phyloP scores from a whole-genome alignment of 2,797 vertebrate species.

The Parauchenoglanis punctatus region DNA sequence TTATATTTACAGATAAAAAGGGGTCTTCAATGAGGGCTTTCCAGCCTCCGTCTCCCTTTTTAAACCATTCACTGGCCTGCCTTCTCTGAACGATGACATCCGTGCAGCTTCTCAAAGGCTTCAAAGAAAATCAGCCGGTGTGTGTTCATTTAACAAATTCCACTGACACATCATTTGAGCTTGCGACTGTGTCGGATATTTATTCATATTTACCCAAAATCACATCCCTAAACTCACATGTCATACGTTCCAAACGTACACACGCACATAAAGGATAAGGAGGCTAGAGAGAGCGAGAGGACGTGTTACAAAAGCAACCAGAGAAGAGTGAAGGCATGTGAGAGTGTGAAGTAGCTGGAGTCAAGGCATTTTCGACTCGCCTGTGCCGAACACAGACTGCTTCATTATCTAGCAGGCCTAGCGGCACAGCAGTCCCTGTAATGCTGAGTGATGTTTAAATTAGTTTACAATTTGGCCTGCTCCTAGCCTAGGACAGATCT shows the following conservation, averaged over 20 bases:
- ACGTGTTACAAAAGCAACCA: constrained; percentile 48
- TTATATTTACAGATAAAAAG: constrained; percentile 84
- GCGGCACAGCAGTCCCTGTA: constrained; percentile 91
- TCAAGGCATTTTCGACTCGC: constrained; percentile 69
- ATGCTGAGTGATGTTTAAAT: constrained; percentile 99
- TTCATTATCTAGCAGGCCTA: constrained; percentile 92
- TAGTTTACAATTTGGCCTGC: constrained; percentile 99
- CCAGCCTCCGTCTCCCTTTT: constrained; percentile 61
- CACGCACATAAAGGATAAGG: constrained; percentile 67
- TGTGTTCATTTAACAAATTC: background rate
- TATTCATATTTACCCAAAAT: background rate
- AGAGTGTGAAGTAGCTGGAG: constrained; percentile 60
- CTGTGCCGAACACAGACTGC: constrained; percentile 72
- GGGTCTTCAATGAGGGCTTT: constrained; percentile 69
- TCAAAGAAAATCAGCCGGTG: background rate
- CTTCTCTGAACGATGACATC: constrained; percentile 51
- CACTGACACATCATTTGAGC: background rate
- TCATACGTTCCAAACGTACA: constrained; percentile 29
- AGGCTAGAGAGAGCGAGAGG: background rate
- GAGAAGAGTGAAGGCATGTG: constrained; percentile 36
- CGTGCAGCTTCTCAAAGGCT: background rate
- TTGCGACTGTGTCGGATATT: background rate
- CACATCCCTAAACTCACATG: background rate
- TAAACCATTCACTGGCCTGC: constrained; percentile 68
- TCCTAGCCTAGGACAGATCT: constrained; percentile 91